A percentile compares a stretch with the other conserved stretches of the same genome.
These are phyloP conservation scores for Suncus etruscus DNA, from an alignment of 2,113 vertebrate genomes.

Conservation along the genomic window DNA sequence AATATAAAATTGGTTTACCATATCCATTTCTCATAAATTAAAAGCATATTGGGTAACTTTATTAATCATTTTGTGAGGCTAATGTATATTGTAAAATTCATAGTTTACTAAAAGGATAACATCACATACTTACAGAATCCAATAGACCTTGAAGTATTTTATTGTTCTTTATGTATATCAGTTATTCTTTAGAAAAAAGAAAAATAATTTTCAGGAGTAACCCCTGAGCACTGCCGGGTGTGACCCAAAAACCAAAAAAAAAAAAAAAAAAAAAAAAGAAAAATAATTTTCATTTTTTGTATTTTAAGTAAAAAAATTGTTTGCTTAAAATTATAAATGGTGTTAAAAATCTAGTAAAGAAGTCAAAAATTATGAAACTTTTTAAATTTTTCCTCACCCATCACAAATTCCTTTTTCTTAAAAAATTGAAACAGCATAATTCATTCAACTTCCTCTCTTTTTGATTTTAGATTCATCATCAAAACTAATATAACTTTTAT, in stretches of 20 bases:
- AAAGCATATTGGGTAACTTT: conserved; percentile 15
- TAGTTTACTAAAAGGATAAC: not conserved
- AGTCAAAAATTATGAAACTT: conserved; percentile 24
- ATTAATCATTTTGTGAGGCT: not conserved
- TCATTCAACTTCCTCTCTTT: conserved; percentile 1
- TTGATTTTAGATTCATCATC: conserved; percentile 11
- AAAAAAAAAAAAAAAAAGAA: conserved; percentile 33
- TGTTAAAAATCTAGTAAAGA: conserved; percentile 18
- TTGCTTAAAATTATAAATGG: not conserved
- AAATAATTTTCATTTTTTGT: not conserved
- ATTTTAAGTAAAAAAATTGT: not conserved
- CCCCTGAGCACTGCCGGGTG: too few relatives aligned
- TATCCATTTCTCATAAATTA: not conserved
- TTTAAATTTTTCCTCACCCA: not conserved
- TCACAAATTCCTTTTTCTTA: not conserved
- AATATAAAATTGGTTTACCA: conserved; percentile 29
- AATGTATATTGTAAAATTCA: not conserved
- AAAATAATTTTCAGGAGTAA: conserved; percentile 18
- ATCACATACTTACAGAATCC: not conserved
- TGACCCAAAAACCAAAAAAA: too few relatives aligned
- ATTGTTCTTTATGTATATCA: not conserved
- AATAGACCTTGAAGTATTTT: not conserved
- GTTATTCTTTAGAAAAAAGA: conserved; percentile 13
- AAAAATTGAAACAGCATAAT: not conserved
- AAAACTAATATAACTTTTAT: not conserved